Evolutionary conservation across 2,113 vertebrate genomes (phyloP).

Genomic region (Mirza zaza): DNA sequence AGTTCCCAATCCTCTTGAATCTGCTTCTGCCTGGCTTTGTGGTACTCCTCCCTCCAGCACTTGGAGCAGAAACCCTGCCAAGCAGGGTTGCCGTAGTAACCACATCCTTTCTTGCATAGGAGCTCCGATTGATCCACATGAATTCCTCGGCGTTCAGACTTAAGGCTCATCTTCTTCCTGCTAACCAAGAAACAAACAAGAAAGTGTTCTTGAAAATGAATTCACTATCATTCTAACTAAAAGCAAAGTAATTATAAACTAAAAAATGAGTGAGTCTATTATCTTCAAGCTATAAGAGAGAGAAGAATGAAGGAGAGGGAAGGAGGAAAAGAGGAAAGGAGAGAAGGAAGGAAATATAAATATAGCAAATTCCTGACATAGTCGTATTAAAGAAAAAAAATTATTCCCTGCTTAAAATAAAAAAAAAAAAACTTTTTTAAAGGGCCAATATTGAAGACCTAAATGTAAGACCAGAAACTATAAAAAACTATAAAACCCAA

Average conservation of each 20-base stretch:
- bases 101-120: slow-evolving; percentile 96
- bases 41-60: slow-evolving; percentile 96
- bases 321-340: background rate
- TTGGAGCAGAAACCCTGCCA: slow-evolving; percentile 98
- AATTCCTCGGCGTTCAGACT: slow-evolving; percentile 92
- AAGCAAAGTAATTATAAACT: background rate
- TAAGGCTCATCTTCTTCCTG: slow-evolving; percentile 91
- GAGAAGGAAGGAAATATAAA: background rate
- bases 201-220: slow-evolving; percentile 40
- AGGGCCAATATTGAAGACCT: background rate
- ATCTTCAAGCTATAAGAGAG: background rate
- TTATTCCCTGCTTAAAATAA: background rate
- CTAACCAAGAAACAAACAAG: slow-evolving; percentile 36
- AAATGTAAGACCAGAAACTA: background rate
- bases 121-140: slow-evolving; percentile 96
- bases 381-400: background rate
- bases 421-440: background rate
- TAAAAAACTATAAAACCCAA: background rate
- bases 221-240: background rate
- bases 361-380: background rate
- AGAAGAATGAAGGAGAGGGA: background rate
- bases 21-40: slow-evolving; percentile 92
- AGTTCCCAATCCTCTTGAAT: slow-evolving; percentile 97
- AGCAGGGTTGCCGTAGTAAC: slow-evolving; percentile 95
- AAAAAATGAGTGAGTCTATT: background rate